Evolutionary conservation across 1,140 invertebrate species (phyloP).

Genomic region (Augochlora pura): DNA sequence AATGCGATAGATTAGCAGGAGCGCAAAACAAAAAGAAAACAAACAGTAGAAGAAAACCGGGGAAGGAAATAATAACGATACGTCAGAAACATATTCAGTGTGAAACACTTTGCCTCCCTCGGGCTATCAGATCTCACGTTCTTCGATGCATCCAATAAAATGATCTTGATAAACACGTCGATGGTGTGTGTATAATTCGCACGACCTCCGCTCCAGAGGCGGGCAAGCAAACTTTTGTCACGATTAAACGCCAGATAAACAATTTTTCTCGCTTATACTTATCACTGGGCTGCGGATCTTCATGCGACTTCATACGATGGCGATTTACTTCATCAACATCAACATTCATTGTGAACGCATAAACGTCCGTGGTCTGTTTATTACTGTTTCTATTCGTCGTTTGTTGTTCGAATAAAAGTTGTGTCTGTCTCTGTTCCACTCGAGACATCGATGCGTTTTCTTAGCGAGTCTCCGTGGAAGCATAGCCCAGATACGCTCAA

Average conservation of each 20-base stretch:
- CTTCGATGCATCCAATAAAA: constrained; percentile 51
- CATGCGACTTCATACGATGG: too few relatives aligned
- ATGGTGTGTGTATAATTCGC: constrained; percentile 29
- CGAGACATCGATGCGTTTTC: constrained; percentile 3
- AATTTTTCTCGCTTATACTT: too few relatives aligned
- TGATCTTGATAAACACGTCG: constrained; percentile 39
- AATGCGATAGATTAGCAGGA: constrained; percentile 1
- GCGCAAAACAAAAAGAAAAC: constrained; percentile 8
- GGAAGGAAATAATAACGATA: background rate
- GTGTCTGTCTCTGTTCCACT: constrained; percentile 12
- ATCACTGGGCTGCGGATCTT: too few relatives aligned
- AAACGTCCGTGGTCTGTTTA: too few relatives aligned
- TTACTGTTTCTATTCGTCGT: background rate
- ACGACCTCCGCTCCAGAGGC: background rate
- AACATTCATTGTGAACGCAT: too few relatives aligned
- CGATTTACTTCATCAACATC: too few relatives aligned
- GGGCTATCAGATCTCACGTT: constrained; percentile 52
- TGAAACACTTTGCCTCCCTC: constrained; percentile 34
- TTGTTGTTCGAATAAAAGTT: background rate
- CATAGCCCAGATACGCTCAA: too few relatives aligned
- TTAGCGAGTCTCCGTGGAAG: background rate
- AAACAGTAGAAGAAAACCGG: too few relatives aligned
- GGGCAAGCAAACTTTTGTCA: too few relatives aligned
- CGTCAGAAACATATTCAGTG: constrained; percentile 12
- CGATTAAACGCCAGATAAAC: too few relatives aligned